phyloP scores from a whole-genome alignment of 2,797 vertebrate species.

The Sebastes hubbsi region DNA sequence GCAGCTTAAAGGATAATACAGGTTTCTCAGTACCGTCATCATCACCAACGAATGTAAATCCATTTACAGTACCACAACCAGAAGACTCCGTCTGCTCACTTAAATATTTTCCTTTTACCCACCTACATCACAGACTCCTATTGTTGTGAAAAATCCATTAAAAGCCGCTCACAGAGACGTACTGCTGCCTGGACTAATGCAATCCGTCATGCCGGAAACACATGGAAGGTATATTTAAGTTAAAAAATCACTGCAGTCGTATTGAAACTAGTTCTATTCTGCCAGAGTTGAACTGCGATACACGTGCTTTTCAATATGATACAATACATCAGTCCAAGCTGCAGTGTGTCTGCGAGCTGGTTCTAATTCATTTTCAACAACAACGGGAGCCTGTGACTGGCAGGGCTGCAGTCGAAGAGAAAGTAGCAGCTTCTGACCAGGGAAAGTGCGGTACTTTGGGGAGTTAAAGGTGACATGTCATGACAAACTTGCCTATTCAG shows the following conservation, averaged over 20 bases:
- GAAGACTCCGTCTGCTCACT: neutral
- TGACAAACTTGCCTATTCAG: neutral
- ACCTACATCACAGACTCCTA: neutral
- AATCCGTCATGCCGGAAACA: slow-evolving; percentile 20
- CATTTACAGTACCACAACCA: neutral
- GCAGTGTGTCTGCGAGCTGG: slow-evolving; percentile 22
- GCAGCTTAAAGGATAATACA: neutral
- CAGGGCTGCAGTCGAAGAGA: slow-evolving; percentile 8
- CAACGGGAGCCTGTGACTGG: slow-evolving; percentile 21
- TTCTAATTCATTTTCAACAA: slow-evolving; percentile 45
- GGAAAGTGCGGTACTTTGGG: neutral
- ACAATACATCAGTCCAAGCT: slow-evolving; percentile 17
- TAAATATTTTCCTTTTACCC: neutral
- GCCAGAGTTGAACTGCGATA: neutral
- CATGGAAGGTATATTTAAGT: neutral
- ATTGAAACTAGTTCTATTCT: neutral
- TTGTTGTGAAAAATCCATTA: slow-evolving; percentile 26
- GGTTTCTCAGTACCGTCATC: neutral
- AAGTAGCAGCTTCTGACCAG: neutral
- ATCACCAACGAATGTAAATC: neutral
- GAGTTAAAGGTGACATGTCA: neutral
- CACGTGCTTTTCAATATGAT: slow-evolving; percentile 10
- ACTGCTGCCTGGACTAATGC: slow-evolving; percentile 16
- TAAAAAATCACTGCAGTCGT: neutral
- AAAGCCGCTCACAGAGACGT: slow-evolving; percentile 3